Conservation (phyloP, 1,140 invertebrate species). For the Procambarus virginalis region DNA sequence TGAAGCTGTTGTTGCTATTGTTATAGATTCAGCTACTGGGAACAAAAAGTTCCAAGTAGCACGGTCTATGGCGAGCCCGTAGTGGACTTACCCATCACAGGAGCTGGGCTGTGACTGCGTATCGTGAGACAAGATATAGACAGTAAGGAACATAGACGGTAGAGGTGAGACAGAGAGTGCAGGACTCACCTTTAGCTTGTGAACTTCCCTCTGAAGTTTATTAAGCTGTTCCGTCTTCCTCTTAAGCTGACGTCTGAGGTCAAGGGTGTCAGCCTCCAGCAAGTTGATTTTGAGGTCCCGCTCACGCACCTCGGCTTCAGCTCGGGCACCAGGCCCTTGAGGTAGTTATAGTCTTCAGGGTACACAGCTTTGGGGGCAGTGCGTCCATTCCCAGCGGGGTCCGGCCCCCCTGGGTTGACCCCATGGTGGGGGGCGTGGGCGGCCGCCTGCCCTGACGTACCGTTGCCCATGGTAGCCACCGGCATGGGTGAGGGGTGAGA, state of each 20-base stretch:
- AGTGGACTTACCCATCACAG: no score
- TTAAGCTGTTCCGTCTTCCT: slow-evolving; percentile 75
- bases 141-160: not conserved
- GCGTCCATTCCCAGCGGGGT: slow-evolving; percentile 71
- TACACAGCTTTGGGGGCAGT: slow-evolving; percentile 73
- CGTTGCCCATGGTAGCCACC: slow-evolving; percentile 70
- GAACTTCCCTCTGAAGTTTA: slow-evolving; percentile 78
- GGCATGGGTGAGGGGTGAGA: slow-evolving; percentile 58
- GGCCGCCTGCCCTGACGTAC: slow-evolving; percentile 69
- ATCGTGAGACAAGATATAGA: no score
- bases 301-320: slow-evolving; percentile 74
- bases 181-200: slow-evolving; percentile 78
- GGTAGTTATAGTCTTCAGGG: slow-evolving; percentile 71
- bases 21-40: no score
- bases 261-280: slow-evolving; percentile 71
- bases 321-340: slow-evolving; percentile 72
- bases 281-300: slow-evolving; percentile 72
- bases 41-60: no score
- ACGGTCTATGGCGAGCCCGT: no score
- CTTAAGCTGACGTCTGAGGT: slow-evolving; percentile 73
- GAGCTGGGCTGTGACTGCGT: no score
- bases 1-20: no score
- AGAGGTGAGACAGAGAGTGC: not conserved
- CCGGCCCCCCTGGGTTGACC: slow-evolving; percentile 70
- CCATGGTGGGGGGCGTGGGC: slow-evolving; percentile 40